Evolutionary conservation across 23 tunicate species (phyloP), one percentile per base, ranked within the genome.

Genomic region (Ciona savignyi): DNA sequence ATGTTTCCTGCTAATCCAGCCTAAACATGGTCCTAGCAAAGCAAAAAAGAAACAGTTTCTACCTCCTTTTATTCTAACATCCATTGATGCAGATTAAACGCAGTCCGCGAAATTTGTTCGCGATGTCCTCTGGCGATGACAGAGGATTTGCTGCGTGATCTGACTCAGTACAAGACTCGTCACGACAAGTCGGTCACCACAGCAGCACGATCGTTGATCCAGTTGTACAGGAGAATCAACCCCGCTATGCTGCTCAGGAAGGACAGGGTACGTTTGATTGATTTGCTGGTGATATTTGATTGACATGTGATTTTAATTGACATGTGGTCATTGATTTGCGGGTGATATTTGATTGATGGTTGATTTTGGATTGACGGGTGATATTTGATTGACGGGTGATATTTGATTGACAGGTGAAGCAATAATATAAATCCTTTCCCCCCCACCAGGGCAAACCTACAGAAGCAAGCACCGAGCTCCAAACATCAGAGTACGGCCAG

Each of bases 81-180:
- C 0, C 21, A 32, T 60, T 30, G 33, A 35, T 35, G 29, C 71
- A 90, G 97, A 51, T 66, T 92, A 31, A 85, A 92, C 48, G 77
- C 98, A 23, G 78, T 92, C 32, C 80, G 98, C 29, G 98, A 92
- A 71, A 85, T 92, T 23, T 85, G 93, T 65, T 20, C 83, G 0
- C 35, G 98, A 20, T 80, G 87, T 61, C 98, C 98, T 6, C 80
- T 92, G 3, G 98, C 93, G 23, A 92, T 92, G 87, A 77, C 77
- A 27, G 87, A 80, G 49, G 93, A 80, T 32, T 60, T 92, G 25
- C 67, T 92, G 48, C 87, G 74, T 0, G 98, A 92, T 32, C 70
- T 92, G 56, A 89, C 90, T 1, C 65, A 66, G 32, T 92, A 92
- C 81, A 89, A 92, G 31, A 75, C 66, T 1, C 74, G 76, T n/a